phyloP scores from a whole-genome alignment of 2,888 invertebrate species.

The Gymnosoma rotundatum region DNA sequence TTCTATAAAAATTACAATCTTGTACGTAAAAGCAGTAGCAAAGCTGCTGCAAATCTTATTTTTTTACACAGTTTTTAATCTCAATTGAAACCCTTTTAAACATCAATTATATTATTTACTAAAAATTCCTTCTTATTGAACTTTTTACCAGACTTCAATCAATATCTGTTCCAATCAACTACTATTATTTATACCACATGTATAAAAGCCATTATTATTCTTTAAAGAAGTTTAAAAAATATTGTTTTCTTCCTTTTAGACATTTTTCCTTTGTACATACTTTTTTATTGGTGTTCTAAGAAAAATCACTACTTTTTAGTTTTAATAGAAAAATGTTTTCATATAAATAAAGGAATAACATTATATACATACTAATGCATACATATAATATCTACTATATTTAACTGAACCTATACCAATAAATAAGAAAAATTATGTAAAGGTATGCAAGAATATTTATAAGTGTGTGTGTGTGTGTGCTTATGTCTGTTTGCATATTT shows the following conservation, averaged over 20 bases:
- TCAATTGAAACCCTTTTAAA: no score
- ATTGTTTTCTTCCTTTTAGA: neutral
- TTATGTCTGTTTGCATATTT: neutral
- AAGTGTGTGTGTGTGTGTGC: neutral
- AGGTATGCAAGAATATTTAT: neutral
- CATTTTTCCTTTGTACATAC: conserved; percentile 9
- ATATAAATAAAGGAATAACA: conserved; percentile 10
- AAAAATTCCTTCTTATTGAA: no score
- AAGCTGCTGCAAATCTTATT: no score
- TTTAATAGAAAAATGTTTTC: conserved; percentile 21
- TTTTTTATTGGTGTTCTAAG: conserved; percentile 30
- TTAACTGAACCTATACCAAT: neutral
- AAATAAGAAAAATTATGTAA: neutral
- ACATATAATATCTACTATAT: neutral
- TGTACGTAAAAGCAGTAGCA: no score
- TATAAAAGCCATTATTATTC: conserved; percentile 21
- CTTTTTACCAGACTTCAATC: no score
- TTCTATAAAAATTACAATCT: no score
- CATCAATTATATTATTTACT: no score
- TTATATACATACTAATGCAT: neutral
- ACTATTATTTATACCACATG: no score
- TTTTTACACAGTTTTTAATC: no score
- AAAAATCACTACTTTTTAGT: conserved; percentile 30
- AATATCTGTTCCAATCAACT: neutral
- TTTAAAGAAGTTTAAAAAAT: conserved; percentile 3